phyloP scores from a whole-genome alignment of 1,140 invertebrate species.

The Zaprionus camerounensis region DNA sequence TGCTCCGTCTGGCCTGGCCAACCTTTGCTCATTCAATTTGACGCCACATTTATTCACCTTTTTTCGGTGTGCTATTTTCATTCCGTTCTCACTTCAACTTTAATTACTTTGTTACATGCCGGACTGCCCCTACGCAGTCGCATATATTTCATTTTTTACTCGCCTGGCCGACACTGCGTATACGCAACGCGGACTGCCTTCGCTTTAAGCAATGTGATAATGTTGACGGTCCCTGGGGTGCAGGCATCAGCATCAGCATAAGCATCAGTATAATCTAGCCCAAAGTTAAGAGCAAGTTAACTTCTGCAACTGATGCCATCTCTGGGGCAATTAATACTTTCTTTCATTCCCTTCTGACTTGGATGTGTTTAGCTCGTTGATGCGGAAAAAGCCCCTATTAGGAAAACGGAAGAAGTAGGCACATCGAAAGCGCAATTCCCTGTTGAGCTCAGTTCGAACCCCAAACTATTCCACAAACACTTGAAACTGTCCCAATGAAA shows the following conservation, averaged over 20 bases:
- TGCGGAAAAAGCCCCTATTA: neutral
- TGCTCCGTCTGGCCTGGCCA: neutral
- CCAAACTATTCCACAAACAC: slow-evolving; percentile 41
- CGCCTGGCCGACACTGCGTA: slow-evolving; percentile 37
- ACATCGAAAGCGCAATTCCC: slow-evolving; percentile 10
- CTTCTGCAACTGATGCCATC: slow-evolving; percentile 36
- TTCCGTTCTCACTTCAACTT: slow-evolving; percentile 48
- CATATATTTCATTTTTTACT: slow-evolving; percentile 29
- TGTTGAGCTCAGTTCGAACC: slow-evolving; percentile 10
- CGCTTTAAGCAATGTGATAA: slow-evolving; percentile 20
- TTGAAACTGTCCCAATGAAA: slow-evolving; percentile 42
- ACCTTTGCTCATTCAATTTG: slow-evolving; percentile 71
- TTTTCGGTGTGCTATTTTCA: slow-evolving; percentile 24
- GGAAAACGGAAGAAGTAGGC: neutral
- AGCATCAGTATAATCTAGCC: slow-evolving; percentile 14
- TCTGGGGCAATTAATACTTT: slow-evolving; percentile 47
- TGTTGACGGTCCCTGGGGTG: slow-evolving; percentile 25
- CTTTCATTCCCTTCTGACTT: neutral
- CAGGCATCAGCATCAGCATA: neutral
- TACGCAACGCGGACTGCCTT: slow-evolving; percentile 37
- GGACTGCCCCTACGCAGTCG: slow-evolving; percentile 12
- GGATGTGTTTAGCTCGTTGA: slow-evolving; percentile 1
- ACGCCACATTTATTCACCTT: slow-evolving; percentile 74
- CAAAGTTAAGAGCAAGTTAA: slow-evolving; percentile 25
- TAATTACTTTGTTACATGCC: slow-evolving; percentile 64